These are phyloP conservation scores for Plusia festucae DNA, from an alignment of 2,888 invertebrate genomes.

Conservation along the genomic window DNA sequence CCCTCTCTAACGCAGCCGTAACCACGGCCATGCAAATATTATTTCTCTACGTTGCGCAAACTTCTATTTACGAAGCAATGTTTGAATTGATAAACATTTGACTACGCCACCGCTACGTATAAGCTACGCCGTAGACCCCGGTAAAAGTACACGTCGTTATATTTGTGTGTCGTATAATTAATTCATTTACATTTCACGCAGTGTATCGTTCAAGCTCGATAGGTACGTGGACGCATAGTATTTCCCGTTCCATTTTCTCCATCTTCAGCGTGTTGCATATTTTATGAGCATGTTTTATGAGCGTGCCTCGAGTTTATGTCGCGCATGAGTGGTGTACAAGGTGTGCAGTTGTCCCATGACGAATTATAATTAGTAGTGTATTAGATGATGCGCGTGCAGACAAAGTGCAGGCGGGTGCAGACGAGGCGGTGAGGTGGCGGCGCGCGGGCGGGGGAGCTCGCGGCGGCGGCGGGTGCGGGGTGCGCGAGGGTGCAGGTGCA, in stretches of 20 bases:
- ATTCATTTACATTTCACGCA: conserved; percentile 54
- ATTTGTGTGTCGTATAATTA: no score
- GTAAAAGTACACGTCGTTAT: conserved; percentile 48
- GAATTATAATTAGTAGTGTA: conserved; percentile 42
- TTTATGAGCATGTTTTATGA: conserved; percentile 46
- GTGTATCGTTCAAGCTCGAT: conserved; percentile 36
- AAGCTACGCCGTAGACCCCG: conserved; percentile 51
- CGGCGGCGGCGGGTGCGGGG: conserved; percentile 45
- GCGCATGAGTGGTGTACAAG: conserved; percentile 12
- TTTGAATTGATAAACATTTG: conserved; percentile 44
- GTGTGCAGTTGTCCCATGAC: conserved; percentile 13
- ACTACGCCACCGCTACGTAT: conserved; percentile 36
- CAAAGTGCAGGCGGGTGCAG: conserved; percentile 61
- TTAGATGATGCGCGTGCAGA: conserved; percentile 51
- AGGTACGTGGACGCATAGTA: conserved; percentile 42
- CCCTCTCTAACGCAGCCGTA: conserved; percentile 9
- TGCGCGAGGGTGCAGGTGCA: conserved; percentile 78
- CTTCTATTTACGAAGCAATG: conserved; percentile 33
- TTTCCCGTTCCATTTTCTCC: conserved; percentile 44
- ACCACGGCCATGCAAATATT: conserved; percentile 21
- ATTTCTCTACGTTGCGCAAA: conserved; percentile 22
- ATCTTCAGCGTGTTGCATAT: conserved; percentile 52
- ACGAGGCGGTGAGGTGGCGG: conserved; percentile 44
- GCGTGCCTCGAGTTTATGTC: conserved; percentile 19
- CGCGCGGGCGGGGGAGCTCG: conserved; percentile 44